Base-by-base conservation (phyloP, 2,888 invertebrate genomes). In the Athrips mouffetella region DNA sequence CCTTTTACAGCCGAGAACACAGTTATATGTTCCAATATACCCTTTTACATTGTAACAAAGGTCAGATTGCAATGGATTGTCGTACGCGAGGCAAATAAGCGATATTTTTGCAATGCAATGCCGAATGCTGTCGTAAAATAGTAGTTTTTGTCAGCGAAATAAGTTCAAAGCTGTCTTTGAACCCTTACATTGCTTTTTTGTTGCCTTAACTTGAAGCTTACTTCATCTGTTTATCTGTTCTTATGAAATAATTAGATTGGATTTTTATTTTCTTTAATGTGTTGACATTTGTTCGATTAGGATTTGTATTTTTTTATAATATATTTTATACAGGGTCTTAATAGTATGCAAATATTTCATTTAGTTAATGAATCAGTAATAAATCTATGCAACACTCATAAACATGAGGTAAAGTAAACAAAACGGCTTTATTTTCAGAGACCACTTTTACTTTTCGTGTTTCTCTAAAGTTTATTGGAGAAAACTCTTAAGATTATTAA, bases 1-100 rank as follows among this genome's bases (percentile, higher is more conserved):
- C 53, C 49, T 48, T 51, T 54, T 55, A 49, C 48, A 40, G 13
- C 27, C 15, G 27, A 35, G 40, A 39, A 30, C 48, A 45, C 39
- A 39, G 20, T 13, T 3, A 30, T 20, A 15, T 18, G 35, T 11
- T 11, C 13, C 6, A 11, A 6, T 10, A n/a, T 13, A 10, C 40
- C 45, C 30, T 49, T 21, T 21, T 11, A 18, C 37, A 31, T 27
- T 23, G 49, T 18, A 30, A 39, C 20, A 49, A 23, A 25, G 35
- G 21, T n/a, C 8, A 49, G 8, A 39, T 27, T 45, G 8, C 10
- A 31, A 16, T 31, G 47, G 3, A 45, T 25, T n/a, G 21, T 44
- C 20, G 20, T 15, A 31, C 45, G 30, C 13, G 15, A 11, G 6
- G 18, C 21, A 11, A 29, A 11, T 20, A 13, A 21, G 33, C 15